Conservation (phyloP, 2,888 invertebrate species). For the Himalopsyche kuldschensis region DNA sequence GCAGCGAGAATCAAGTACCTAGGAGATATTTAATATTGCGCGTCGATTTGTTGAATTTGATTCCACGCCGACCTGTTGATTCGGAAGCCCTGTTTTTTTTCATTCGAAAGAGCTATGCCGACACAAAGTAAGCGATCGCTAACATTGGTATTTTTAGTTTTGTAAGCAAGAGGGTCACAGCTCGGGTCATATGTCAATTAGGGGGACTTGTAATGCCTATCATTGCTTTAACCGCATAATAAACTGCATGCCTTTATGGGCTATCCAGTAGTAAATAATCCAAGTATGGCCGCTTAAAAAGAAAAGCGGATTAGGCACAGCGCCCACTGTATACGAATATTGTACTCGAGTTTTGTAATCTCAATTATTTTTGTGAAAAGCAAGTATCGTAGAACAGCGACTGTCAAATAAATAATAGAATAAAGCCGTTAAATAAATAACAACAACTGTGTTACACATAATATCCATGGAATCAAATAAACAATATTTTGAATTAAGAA, state of each 20-base stretch:
- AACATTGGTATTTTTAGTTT: conserved; percentile 12
- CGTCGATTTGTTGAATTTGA: too few species aligned
- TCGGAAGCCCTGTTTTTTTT: background rate
- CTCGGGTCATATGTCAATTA: conserved; percentile 36
- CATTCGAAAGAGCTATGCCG: background rate
- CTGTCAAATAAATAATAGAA: too few species aligned
- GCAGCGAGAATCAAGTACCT: too few species aligned
- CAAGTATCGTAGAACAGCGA: too few species aligned
- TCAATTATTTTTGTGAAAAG: background rate
- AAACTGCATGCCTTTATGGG: conserved; percentile 1
- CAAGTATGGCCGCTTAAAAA: background rate
- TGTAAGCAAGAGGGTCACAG: conserved; percentile 3
- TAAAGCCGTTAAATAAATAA: too few species aligned
- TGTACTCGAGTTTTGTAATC: background rate
- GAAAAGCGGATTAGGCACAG: background rate
- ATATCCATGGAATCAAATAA: too few species aligned
- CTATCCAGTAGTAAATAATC: background rate
- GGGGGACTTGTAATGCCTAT: conserved; percentile 29
- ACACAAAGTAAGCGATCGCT: background rate
- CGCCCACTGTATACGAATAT: background rate
- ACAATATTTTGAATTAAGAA: too few species aligned
- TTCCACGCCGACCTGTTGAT: background rate
- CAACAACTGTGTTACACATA: too few species aligned
- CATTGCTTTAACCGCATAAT: conserved; percentile 24
- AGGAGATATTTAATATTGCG: too few species aligned